A percentile compares a stretch with the other conserved stretches of the same genome.
These are phyloP conservation scores for Colletes latitarsis DNA, from an alignment of 1,140 invertebrate genomes.

Conservation along the genomic window DNA sequence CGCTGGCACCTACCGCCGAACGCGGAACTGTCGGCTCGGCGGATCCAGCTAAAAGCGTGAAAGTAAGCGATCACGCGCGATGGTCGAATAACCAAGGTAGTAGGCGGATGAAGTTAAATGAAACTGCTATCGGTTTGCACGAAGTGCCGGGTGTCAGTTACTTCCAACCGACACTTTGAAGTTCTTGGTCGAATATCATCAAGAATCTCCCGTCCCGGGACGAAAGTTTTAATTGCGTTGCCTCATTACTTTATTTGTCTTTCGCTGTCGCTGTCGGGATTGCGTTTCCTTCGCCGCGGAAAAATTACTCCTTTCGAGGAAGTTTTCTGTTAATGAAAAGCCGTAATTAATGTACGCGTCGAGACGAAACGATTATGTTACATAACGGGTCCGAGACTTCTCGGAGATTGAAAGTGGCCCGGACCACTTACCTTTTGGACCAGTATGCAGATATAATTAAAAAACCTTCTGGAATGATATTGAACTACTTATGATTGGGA, in stretches of 20 bases:
- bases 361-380: too few species aligned
- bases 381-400: too few species aligned
- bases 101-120: constrained; percentile 35
- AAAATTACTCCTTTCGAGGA: not conserved
- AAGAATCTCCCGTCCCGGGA: not conserved
- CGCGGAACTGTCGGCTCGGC: constrained; percentile 28
- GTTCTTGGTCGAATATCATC: not conserved
- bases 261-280: not conserved
- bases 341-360: too few species aligned
- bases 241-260: constrained; percentile 13
- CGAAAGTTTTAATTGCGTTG: constrained; percentile 16
- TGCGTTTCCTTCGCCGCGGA: not conserved
- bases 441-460: too few species aligned
- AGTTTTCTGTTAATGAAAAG: too few species aligned
- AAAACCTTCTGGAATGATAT: too few species aligned
- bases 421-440: too few species aligned
- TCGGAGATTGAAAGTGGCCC: too few species aligned
- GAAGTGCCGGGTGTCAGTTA: constrained; percentile 1
- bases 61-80: constrained; percentile 39
- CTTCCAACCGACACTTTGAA: constrained; percentile 2
- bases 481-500: too few species aligned
- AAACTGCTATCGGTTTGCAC: constrained; percentile 24
- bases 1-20: not conserved
- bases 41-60: constrained; percentile 12
- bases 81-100: not conserved